These are phyloP conservation scores for Drepanosiphum platanoidis DNA, from an alignment of 2,888 invertebrate species.

Conservation along the genomic window DNA sequence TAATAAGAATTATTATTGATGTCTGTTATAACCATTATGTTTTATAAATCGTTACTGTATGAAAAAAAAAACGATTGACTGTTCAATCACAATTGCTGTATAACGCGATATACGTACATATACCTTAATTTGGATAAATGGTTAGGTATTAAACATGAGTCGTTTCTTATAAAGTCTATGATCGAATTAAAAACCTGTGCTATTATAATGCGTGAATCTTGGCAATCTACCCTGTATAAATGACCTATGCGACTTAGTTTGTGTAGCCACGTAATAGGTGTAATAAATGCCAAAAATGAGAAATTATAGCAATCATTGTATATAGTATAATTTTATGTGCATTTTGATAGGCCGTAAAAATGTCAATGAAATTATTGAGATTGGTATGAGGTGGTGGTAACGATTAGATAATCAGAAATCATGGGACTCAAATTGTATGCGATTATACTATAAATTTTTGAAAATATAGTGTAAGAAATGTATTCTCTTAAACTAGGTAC, in stretches of 20 bases:
- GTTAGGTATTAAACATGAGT: no score
- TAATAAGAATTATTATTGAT: no score
- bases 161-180: neutral
- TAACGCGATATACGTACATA: no score
- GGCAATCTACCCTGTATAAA: neutral
- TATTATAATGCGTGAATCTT: no score
- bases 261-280: neutral
- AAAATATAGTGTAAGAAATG: neutral
- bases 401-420: conserved; percentile 5
- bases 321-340: conserved; percentile 2
- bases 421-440: no score
- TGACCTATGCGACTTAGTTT: no score
- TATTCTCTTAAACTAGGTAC: neutral
- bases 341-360: neutral
- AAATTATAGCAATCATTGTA: neutral
- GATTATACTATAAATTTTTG: neutral
- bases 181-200: no score
- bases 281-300: conserved; percentile 26
- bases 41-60: no score
- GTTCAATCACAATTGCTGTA: no score
- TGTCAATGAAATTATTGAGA: neutral
- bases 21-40: no score
- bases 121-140: no score
- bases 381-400: neutral
- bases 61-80: no score